These are phyloP conservation scores for Palythoa heliodiscus DNA, from an alignment of 92 coral and sea anemone species.

Conservation along the genomic window DNA sequence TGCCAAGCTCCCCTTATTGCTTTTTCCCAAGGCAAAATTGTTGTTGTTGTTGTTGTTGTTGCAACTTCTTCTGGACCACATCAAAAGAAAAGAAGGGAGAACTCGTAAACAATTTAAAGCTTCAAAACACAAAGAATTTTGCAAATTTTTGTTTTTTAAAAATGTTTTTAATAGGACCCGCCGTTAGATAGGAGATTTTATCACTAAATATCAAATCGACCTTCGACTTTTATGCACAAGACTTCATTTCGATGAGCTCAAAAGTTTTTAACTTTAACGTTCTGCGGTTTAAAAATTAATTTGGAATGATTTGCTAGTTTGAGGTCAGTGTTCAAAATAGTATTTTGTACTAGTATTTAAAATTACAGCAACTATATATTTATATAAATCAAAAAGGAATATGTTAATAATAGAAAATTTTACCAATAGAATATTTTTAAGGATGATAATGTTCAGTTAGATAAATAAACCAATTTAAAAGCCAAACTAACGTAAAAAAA, in stretches of 20 bases:
- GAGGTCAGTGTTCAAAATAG: neutral
- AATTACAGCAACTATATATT: neutral
- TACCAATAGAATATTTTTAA: neutral
- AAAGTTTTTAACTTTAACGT: neutral
- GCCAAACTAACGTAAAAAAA: no score
- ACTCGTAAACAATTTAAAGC: no score
- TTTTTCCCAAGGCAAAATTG: no score
- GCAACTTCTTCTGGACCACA: no score
- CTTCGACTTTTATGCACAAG: neutral
- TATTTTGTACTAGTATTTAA: neutral
- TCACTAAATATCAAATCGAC: no score
- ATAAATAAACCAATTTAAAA: neutral
- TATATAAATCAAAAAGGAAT: neutral
- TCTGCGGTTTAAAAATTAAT: neutral
- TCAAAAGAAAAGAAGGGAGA: no score
- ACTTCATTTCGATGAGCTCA: neutral
- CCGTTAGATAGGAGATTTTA: no score
- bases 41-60: no score
- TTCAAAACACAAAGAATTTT: no score
- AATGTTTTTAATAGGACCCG: no score
- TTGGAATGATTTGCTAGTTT: neutral
- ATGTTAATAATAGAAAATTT: neutral
- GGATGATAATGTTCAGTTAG: neutral
- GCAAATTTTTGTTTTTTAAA: no score
- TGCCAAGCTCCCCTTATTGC: no score